phyloP scores from a whole-genome alignment of 1,140 invertebrate genomes.

The Orchestia grillus region DNA sequence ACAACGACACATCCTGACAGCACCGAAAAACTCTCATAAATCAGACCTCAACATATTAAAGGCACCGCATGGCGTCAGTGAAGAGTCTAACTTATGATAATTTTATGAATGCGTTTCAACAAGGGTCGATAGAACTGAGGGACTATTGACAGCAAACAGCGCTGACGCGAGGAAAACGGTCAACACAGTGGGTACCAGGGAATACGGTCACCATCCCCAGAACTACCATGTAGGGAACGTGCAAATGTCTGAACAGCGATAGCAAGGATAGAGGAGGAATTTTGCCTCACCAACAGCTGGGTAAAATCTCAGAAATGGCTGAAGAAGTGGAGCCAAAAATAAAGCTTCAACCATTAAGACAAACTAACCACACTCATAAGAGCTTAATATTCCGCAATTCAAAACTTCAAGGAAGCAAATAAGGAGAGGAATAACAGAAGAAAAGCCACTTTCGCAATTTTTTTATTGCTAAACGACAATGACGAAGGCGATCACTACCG shows the following conservation, averaged over 20 bases:
- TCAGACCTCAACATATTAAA: not conserved
- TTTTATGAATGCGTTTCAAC: not conserved
- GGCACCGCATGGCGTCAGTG: not conserved
- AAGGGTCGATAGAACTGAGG: not conserved
- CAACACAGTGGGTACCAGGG: not conserved
- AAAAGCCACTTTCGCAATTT: not conserved
- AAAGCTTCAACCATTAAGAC: not conserved
- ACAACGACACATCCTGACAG: not conserved
- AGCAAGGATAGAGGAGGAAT: not conserved
- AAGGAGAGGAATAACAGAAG: not conserved
- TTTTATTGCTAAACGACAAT: not conserved
- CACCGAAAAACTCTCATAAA: not conserved
- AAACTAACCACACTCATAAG: not conserved
- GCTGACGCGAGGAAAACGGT: not conserved
- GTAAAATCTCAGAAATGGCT: not conserved
- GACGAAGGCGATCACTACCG: not conserved
- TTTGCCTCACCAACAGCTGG: not conserved
- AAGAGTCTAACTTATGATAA: not conserved
- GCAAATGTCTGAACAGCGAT: not conserved
- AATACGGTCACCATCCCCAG: not conserved
- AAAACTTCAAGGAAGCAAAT: not conserved
- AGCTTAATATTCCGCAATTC: not conserved
- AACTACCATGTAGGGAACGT: not conserved
- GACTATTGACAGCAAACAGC: not conserved
- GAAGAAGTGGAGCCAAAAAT: not conserved